Conservation (phyloP, 2,113 vertebrate species). For the Pachypanchax playfairii region DNA sequence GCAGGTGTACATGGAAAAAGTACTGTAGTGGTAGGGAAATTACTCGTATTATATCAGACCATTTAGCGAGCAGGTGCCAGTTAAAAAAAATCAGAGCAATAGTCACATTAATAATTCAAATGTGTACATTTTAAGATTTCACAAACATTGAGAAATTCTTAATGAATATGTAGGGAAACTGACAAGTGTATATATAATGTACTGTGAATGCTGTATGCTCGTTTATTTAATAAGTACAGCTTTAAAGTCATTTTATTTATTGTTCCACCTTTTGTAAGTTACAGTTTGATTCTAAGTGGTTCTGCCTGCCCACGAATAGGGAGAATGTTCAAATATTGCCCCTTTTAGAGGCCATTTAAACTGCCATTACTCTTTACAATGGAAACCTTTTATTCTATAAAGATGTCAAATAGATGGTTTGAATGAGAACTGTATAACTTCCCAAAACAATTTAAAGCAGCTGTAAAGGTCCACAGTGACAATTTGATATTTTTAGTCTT, state of each 20-base stretch:
- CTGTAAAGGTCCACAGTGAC: constrained; percentile 52
- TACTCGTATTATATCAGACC: too few relatives aligned
- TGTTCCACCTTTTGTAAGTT: not conserved
- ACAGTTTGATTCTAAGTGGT: constrained; percentile 35
- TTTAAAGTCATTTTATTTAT: not conserved
- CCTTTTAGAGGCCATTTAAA: constrained; percentile 51
- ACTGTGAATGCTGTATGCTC: not conserved
- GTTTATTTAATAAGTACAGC: not conserved
- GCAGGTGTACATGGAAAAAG: too few relatives aligned
- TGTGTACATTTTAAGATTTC: too few relatives aligned
- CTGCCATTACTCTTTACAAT: constrained; percentile 61
- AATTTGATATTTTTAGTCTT: constrained; percentile 22
- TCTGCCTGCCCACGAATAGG: constrained; percentile 54
- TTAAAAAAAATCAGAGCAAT: too few relatives aligned
- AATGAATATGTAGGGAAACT: too few relatives aligned
- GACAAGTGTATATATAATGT: too few relatives aligned
- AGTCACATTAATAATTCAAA: too few relatives aligned
- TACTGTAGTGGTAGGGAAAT: too few relatives aligned
- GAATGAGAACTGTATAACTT: constrained; percentile 38
- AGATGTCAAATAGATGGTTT: constrained; percentile 52
- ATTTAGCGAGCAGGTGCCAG: too few relatives aligned
- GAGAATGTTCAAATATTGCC: constrained; percentile 34
- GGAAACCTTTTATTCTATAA: constrained; percentile 56
- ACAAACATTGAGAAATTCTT: too few relatives aligned
- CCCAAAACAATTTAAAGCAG: constrained; percentile 33